Evolutionary conservation across 1,140 invertebrate genomes (phyloP).

Genomic region (Trichogramma pretiosum): DNA sequence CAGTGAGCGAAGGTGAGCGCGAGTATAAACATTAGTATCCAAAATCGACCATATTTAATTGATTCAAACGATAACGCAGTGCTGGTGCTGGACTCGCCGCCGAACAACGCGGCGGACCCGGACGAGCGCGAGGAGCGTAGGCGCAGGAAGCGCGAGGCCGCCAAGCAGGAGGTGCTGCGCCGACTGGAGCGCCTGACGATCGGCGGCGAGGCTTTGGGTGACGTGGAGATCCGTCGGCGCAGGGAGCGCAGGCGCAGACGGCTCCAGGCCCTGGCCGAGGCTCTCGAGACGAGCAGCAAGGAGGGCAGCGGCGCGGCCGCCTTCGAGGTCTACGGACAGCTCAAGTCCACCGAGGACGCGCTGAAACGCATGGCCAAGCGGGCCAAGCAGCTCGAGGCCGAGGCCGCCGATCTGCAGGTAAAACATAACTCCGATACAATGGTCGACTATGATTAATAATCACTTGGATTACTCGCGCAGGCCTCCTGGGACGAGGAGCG

Average conservation of each 20-base stretch:
- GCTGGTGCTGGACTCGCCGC: conserved; percentile 7
- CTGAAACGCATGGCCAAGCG: conserved; percentile 40
- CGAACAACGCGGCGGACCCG: conserved; percentile 20
- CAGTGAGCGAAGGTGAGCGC: no score
- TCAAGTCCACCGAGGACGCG: conserved; percentile 42
- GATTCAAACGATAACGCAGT: background rate
- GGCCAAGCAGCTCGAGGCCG: conserved; percentile 38
- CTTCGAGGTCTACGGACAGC: conserved; percentile 42
- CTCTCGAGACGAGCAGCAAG: conserved; percentile 32
- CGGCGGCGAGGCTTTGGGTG: conserved; percentile 37
- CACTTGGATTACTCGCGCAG: no score
- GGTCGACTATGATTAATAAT: no score
- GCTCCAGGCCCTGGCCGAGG: conserved; percentile 35
- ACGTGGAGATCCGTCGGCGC: conserved; percentile 31
- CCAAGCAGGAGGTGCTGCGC: conserved; percentile 36
- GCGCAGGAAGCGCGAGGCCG: conserved; percentile 34
- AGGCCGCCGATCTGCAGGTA: conserved; percentile 40
- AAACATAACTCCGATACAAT: no score
- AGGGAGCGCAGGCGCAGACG: conserved; percentile 37
- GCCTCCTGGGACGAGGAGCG: conserved; percentile 44
- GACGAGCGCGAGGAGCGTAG: conserved; percentile 32
- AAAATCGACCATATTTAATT: no score
- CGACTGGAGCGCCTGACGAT: conserved; percentile 39
- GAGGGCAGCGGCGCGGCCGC: conserved; percentile 38
- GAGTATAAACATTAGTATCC: no score